Base-by-base conservation (phyloP, 1,140 invertebrate genomes). In the Aphidius ervi region DNA sequence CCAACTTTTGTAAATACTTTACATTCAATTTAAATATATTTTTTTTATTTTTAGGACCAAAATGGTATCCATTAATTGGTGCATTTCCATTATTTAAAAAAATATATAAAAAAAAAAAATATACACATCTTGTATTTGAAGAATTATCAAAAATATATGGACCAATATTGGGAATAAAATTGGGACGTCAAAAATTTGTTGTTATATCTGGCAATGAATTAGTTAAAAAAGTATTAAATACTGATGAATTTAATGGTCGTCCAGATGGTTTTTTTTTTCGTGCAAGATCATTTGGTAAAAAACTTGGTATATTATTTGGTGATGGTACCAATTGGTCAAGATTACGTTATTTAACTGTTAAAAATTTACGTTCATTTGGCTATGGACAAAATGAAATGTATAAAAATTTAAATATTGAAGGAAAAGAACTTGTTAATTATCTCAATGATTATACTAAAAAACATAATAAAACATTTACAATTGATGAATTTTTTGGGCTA, bases 241-340 rank as follows among this genome's bases (percentile, higher is more conserved):
- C 76, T 45, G 85, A 88, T 6, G 85, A 87, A 48, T 88, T 90
- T 59, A 83, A 87, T 48, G 87, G 85, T 5, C 80, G 89, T 60
- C 89, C 89, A 0, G 82, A 87, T 70, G 87, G 87, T 54, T 87
- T 87, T 64, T 85, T 88, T 68, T 87, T 87, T 62, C 74, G 80
- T 42, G 72, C 87, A 23, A 76, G 88, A 63, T 79, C 85, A 0
- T 85, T 86, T 65, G 86, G 85, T 31, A 83, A 86, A 69, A 81
- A 85, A 72, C 75, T 83, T 64, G 87, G 87, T 7, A 70, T 89
- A 20, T 79, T 88, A 20, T 87, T 89, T 63, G 80, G 82, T 2
- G 87, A 89, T 46, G 88, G 87, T 0, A 62, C 70, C 0, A 67
- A 74, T 3, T 89, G 87, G 86, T 72, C 71, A 6, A 82, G 82